Evolutionary conservation across 2,888 invertebrate genomes (phyloP).

Genomic region (Drosophila mettleri): DNA sequence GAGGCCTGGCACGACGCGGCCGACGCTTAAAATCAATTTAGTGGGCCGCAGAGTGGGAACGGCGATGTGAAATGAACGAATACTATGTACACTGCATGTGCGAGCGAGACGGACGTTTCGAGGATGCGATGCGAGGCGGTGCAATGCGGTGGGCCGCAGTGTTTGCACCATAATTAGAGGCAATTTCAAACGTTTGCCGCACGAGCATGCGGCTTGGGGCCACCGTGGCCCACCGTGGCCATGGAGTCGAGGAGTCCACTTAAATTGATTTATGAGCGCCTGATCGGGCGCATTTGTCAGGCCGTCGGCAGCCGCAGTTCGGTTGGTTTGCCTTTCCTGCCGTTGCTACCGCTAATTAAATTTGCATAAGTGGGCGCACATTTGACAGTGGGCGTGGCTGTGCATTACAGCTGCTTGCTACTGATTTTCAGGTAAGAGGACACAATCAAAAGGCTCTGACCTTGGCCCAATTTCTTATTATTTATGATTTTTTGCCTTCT

Average conservation of each 20-base stretch:
- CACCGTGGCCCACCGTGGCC: slow-evolving; percentile 4
- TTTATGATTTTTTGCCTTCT: slow-evolving; percentile 1
- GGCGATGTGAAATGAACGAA: background rate
- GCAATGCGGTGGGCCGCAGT: slow-evolving; percentile 48
- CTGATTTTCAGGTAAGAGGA: slow-evolving; percentile 34
- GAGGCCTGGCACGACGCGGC: slow-evolving; percentile 46
- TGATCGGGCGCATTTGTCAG: slow-evolving; percentile 81
- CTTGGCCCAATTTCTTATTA: slow-evolving; percentile 61
- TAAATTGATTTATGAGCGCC: slow-evolving; percentile 82
- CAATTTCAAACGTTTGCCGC: slow-evolving; percentile 60
- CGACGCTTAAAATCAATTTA: slow-evolving; percentile 74
- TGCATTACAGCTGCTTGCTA: slow-evolving; percentile 55
- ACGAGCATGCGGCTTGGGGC: slow-evolving; percentile 38
- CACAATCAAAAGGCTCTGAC: slow-evolving; percentile 23
- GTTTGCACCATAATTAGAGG: slow-evolving; percentile 76
- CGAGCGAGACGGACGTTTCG: background rate
- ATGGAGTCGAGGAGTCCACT: slow-evolving; percentile 67
- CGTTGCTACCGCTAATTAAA: slow-evolving; percentile 60
- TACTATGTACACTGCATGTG: background rate
- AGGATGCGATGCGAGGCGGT: slow-evolving; percentile 17
- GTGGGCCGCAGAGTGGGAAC: slow-evolving; percentile 12
- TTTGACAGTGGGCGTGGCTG: slow-evolving; percentile 60
- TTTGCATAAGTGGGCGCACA: slow-evolving; percentile 73
- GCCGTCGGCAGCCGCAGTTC: slow-evolving; percentile 36
- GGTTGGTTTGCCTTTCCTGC: slow-evolving; percentile 15